These are phyloP conservation scores for Noctua janthe DNA, from an alignment of 2,888 invertebrate genomes.

Conservation along the genomic window DNA sequence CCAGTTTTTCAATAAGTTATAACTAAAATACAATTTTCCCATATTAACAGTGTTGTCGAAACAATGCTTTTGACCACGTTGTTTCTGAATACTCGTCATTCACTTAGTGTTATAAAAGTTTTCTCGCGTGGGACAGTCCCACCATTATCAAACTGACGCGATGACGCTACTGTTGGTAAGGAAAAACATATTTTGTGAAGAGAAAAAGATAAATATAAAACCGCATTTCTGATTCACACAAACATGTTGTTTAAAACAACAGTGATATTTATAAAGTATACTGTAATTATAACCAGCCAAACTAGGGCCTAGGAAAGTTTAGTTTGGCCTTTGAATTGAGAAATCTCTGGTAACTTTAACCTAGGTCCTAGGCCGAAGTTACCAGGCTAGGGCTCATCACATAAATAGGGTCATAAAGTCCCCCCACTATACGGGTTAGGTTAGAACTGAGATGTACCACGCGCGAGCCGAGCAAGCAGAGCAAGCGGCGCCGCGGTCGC, in stretches of 20 bases:
- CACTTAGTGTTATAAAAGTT: background rate
- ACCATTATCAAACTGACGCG: background rate
- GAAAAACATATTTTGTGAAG: conserved; percentile 13
- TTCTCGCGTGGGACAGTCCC: conserved; percentile 7
- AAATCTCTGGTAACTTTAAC: background rate
- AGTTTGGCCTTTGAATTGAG: background rate
- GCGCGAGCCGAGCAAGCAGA: background rate
- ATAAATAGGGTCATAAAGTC: background rate
- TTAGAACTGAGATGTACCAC: background rate
- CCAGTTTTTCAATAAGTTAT: background rate
- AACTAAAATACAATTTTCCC: background rate
- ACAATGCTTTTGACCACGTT: background rate
- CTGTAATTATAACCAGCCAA: background rate
- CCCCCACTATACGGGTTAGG: background rate
- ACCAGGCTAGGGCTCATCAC: background rate
- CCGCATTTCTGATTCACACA: conserved; percentile 16
- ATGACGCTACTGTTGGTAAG: background rate
- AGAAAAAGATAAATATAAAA: conserved; percentile 26
- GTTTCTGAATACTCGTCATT: conserved; percentile 1
- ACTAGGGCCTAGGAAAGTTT: background rate
- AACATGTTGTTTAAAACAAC: conserved; percentile 24
- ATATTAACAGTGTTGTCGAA: background rate
- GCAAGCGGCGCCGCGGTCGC: background rate
- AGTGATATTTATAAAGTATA: conserved; percentile 39
- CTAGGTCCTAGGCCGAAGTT: background rate